A percentile compares a stretch with the other conserved stretches of the same genome.
These are phyloP conservation scores for Lordiphosa andalusiaca DNA, from an alignment of 2,888 invertebrate genomes.

Conservation along the genomic window DNA sequence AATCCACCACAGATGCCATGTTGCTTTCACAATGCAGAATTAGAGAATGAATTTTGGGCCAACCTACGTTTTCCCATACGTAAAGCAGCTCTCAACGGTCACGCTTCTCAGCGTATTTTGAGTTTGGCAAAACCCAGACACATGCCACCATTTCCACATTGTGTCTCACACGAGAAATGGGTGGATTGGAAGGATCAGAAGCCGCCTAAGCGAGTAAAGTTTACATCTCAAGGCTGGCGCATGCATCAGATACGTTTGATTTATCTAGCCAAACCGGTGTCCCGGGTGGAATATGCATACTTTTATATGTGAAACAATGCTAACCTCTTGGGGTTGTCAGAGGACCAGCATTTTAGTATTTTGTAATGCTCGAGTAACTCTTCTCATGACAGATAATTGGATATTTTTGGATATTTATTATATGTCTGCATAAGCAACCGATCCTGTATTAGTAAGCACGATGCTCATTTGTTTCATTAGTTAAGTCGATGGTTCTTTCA, in stretches of 20 bases:
- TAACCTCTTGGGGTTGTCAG: too few species aligned
- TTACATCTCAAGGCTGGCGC: constrained; percentile 15
- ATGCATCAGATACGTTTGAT: constrained; percentile 27
- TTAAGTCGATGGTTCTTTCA: too few species aligned
- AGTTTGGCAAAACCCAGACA: constrained; percentile 59
- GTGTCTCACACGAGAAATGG: constrained; percentile 51
- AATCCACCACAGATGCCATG: constrained; percentile 54
- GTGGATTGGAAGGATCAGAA: constrained; percentile 23
- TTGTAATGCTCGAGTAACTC: neutral
- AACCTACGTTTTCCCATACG: constrained; percentile 69
- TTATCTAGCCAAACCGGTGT: constrained; percentile 24
- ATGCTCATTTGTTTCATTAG: too few species aligned
- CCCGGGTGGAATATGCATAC: neutral
- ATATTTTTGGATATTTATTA: too few species aligned
- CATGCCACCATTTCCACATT: constrained; percentile 66
- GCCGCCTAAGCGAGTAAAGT: constrained; percentile 24
- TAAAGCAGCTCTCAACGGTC: constrained; percentile 54
- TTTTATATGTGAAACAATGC: neutral
- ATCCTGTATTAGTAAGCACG: too few species aligned
- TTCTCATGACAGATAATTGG: too few species aligned
- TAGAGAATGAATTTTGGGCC: constrained; percentile 70
- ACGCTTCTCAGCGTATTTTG: constrained; percentile 52
- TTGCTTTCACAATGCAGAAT: constrained; percentile 63
- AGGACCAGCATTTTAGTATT: neutral
- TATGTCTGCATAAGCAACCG: too few species aligned